Evolutionary conservation across 2,888 invertebrate genomes (phyloP), one percentile per base, ranked within the genome.

Genomic region (Colletes collaris): DNA sequence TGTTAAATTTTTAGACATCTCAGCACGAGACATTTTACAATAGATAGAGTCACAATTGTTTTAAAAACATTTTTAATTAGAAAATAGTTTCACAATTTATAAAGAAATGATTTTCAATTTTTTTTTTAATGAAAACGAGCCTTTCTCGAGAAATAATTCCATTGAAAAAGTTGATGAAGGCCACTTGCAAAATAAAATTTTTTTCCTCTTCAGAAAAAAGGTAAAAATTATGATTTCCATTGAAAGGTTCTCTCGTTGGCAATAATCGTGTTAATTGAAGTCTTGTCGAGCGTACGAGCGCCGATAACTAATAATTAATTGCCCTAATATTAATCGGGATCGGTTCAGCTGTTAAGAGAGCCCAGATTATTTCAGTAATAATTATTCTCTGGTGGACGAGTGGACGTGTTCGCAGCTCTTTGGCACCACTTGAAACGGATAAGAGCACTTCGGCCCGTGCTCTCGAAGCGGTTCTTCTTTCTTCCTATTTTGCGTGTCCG

Each of bases 241-340:
- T 8, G 35, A 19, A 46, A 4, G 10, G 53, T 60, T 55, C 35
- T 0, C 53, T 3, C 59, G 46, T 10, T 53, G n/a, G 27, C 16
- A 76, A 64, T 64, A 67, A 77, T 71, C 71, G 58, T 53, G 59
- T 77, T 68, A 72, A 64, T 69, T 68, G 77, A 68, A 72, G 68
- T 77, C 72, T 77, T 65, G 77, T 67, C 56, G 55, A 62, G 65
- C 10, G 60, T 6, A 67, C 64, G 67, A 50, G 76, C 49, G 13
- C 52, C 13, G 69, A 46, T 65, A 79, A 79, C 77, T 79, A 56
- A 72, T 79, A 74, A 72, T 79, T 75, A 76, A 76, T 81, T 76
- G 58, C 27, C 19, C 50, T 56, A 71, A 71, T 74, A 63, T 52
- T 73, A 70, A 63, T 73, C 72, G 11, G 11, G 68, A 67, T 75